Evolutionary conservation across 1,140 invertebrate species (phyloP).

Genomic region (Drosophila murphyi): DNA sequence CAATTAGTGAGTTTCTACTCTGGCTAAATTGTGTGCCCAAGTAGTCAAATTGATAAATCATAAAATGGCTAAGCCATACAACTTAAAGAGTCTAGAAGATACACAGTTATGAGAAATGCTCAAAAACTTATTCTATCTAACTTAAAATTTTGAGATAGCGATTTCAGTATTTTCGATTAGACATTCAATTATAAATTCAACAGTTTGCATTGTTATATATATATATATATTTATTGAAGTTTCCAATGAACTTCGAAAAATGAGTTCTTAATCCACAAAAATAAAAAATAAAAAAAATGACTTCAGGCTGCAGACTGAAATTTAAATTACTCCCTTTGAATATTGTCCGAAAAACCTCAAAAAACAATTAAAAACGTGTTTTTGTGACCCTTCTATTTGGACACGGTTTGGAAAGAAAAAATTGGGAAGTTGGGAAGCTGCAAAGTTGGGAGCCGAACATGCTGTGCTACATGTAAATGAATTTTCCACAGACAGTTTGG

Average conservation of each 20-base stretch:
- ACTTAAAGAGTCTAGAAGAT: too few species aligned
- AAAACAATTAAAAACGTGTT: slow-evolving; percentile 78
- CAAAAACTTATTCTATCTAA: too few species aligned
- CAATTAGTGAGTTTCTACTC: slow-evolving; percentile 44
- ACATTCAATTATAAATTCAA: too few species aligned
- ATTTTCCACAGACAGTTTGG: slow-evolving; percentile 77
- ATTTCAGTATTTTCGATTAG: too few species aligned
- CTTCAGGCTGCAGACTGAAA: slow-evolving; percentile 41
- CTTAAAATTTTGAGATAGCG: too few species aligned
- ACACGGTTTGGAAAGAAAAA: background rate
- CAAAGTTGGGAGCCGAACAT: slow-evolving; percentile 37
- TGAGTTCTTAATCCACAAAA: background rate
- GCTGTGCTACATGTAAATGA: slow-evolving; percentile 66
- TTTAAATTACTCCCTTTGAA: slow-evolving; percentile 52
- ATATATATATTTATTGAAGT: background rate
- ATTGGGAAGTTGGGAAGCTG: slow-evolving; percentile 3
- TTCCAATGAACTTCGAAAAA: background rate
- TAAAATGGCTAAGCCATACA: too few species aligned
- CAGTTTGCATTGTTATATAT: too few species aligned
- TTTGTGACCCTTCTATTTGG: slow-evolving; percentile 41
- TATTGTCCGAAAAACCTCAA: slow-evolving; percentile 45
- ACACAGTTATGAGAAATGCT: too few species aligned
- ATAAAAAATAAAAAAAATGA: slow-evolving; percentile 6
- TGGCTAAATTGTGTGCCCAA: too few species aligned
- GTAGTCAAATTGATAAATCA: too few species aligned